These are phyloP conservation scores for Novumbra hubbsi DNA, from an alignment of 2,797 vertebrate species.

Conservation along the genomic window DNA sequence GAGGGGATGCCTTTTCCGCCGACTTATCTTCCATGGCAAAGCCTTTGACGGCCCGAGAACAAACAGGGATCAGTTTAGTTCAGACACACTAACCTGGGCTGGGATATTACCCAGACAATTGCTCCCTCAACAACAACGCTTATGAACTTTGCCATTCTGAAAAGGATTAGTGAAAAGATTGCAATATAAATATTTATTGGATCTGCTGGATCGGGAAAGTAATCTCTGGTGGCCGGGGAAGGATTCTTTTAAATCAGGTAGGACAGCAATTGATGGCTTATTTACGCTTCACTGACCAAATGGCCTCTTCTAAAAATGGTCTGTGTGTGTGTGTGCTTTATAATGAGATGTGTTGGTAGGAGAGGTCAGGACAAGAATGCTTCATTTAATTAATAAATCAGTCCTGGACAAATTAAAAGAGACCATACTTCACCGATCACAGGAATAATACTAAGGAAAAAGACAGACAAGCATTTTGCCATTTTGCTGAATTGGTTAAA, in stretches of 20 bases:
- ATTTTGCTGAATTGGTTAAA: conserved; percentile 2
- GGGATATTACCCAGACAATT: conserved; percentile 77
- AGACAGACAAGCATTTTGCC: conserved; percentile 18
- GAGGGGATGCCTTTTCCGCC: conserved; percentile 69
- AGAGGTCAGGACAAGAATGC: conserved; percentile 65
- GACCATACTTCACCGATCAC: conserved; percentile 47
- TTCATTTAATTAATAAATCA: conserved; percentile 69
- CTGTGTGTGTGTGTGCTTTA: neutral
- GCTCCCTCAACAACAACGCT: conserved; percentile 40
- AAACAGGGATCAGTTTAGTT: conserved; percentile 80
- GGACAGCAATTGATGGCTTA: conserved; percentile 76
- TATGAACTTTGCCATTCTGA: conserved; percentile 65
- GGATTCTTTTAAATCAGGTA: conserved; percentile 89
- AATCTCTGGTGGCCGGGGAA: conserved; percentile 72
- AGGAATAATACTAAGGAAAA: conserved; percentile 10
- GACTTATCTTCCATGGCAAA: conserved; percentile 86
- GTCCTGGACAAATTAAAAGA: conserved; percentile 67
- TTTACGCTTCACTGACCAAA: conserved; percentile 69
- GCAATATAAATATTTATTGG: conserved; percentile 76
- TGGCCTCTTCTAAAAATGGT: conserved; percentile 51
- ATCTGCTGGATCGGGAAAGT: conserved; percentile 45
- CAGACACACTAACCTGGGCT: conserved; percentile 73
- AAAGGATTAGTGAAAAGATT: conserved; percentile 61
- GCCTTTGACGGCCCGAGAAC: conserved; percentile 84
- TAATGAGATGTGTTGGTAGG: conserved; percentile 62